These are phyloP conservation scores for Eulemur mongoz DNA, from an alignment of 2,797 vertebrate species.

Conservation along the genomic window DNA sequence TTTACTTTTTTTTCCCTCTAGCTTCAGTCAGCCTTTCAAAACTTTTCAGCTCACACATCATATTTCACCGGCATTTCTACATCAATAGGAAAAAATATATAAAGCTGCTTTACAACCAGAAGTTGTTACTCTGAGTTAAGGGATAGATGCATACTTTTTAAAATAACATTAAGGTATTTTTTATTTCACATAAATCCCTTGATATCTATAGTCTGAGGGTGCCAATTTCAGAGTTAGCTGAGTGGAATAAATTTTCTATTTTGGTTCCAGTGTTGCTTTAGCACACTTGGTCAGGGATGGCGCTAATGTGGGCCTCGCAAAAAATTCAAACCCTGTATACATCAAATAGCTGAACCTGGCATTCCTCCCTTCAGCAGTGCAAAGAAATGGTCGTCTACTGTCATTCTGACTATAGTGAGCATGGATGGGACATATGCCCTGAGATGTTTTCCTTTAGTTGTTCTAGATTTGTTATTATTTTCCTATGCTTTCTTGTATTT, in stretches of 20 bases:
- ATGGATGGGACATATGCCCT: background rate
- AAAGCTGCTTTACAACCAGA: background rate
- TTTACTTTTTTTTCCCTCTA: conserved; percentile 6
- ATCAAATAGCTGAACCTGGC: too few relatives aligned
- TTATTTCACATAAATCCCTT: background rate
- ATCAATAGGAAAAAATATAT: background rate
- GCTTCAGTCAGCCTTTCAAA: background rate
- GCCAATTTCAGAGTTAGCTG: background rate
- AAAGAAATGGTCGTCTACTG: background rate
- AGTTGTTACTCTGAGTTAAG: background rate
- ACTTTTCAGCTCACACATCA: background rate
- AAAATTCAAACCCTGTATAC: background rate
- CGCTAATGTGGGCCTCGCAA: background rate
- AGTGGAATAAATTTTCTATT: background rate
- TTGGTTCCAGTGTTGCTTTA: background rate
- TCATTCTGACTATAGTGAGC: background rate
- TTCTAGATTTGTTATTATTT: background rate
- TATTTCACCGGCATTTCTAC: background rate
- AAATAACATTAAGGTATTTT: background rate
- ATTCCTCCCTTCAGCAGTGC: background rate
- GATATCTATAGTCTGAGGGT: background rate
- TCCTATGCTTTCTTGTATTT: background rate
- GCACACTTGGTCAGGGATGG: background rate
- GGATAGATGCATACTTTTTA: background rate
- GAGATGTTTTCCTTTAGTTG: background rate